Evolutionary conservation across 2,797 vertebrate species (phyloP), one percentile per base, ranked within the genome.

Genomic region (Pelodytes ibericus): DNA sequence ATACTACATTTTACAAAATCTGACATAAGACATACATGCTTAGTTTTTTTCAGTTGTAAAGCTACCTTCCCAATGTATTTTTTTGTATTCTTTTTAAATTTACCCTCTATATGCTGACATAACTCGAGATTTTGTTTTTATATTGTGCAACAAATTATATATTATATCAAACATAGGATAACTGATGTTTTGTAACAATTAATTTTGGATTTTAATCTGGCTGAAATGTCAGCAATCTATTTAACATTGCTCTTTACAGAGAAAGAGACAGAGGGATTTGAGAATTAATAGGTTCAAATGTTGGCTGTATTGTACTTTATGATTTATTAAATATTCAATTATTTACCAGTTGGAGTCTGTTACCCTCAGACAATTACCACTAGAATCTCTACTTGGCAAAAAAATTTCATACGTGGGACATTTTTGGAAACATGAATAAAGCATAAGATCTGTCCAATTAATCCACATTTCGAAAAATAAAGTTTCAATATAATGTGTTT

Each of bases 371-470:
- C 64, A 67, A 67, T 67, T 67, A 44, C 41, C 41, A 51, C 64
- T 67, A 30, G 47, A 67, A 67, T 30, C 18, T 51, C 8, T 51
- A 44, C 44, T 51, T 49, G 64, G 63, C 36, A 47, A 65, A 65
- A 51, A 26, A 26, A 47, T 44, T 16, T 51, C 44, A 26, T 26
- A 47, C 49, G 8, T 39, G 5, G 49, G 41, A 18, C 62, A 47
- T 65, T 51, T 67, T 31, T 67, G 64, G 11, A 67, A 22, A 47
- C 64, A 67, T 67, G 41, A 67, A 67, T 67, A 67, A 67, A 67
- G 44, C 64, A 67, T 69, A 20, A 56, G 49, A 24, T 68, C n/a
- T 56, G 3, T 22, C 3, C 30, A 56, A 69, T 69, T 53, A 63
- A 63, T 72, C 59, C 20, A 30, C 47, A 33, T 18, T n/a, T 39